phyloP scores from a whole-genome alignment of 2,888 invertebrate species.

The Conistra vaccinii region DNA sequence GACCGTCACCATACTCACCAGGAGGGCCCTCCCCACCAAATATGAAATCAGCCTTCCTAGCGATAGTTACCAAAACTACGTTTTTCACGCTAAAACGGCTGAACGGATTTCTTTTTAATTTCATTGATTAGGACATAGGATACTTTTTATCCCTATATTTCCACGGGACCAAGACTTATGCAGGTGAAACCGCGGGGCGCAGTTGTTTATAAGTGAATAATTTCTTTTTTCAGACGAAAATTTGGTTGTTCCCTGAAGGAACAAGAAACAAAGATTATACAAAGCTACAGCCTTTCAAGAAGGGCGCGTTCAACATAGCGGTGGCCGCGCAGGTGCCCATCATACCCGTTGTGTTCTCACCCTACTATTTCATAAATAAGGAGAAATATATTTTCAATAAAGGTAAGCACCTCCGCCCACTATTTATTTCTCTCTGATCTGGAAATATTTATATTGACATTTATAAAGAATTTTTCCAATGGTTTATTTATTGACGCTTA shows the following conservation, averaged over 20 bases:
- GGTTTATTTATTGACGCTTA: conserved; percentile 30
- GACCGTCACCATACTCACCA: too few relatives aligned
- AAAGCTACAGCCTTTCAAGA: conserved; percentile 92
- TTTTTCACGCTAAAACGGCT: too few relatives aligned
- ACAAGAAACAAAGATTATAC: conserved; percentile 89
- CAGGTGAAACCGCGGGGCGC: too few relatives aligned
- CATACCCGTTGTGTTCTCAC: conserved; percentile 92
- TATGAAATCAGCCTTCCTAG: too few relatives aligned
- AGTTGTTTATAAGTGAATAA: conserved; percentile 31
- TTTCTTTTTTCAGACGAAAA: conserved; percentile 88
- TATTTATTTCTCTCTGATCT: conserved; percentile 35
- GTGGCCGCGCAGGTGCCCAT: conserved; percentile 92
- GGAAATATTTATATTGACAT: conserved; percentile 44
- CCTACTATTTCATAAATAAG: conserved; percentile 90
- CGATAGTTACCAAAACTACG: too few relatives aligned
- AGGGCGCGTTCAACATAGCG: conserved; percentile 93
- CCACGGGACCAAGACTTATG: too few relatives aligned
- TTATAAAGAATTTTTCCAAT: conserved; percentile 30
- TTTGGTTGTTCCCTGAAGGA: conserved; percentile 94
- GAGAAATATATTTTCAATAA: conserved; percentile 82
- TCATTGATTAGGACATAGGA: too few relatives aligned
- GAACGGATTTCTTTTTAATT: too few relatives aligned
- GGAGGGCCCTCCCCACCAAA: too few relatives aligned
- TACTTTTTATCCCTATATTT: too few relatives aligned
- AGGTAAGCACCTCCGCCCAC: conserved; percentile 59